Evolutionary conservation across 2,113 vertebrate species (phyloP), one percentile per base, ranked within the genome.

Genomic region (Hippocampus abdominalis): DNA sequence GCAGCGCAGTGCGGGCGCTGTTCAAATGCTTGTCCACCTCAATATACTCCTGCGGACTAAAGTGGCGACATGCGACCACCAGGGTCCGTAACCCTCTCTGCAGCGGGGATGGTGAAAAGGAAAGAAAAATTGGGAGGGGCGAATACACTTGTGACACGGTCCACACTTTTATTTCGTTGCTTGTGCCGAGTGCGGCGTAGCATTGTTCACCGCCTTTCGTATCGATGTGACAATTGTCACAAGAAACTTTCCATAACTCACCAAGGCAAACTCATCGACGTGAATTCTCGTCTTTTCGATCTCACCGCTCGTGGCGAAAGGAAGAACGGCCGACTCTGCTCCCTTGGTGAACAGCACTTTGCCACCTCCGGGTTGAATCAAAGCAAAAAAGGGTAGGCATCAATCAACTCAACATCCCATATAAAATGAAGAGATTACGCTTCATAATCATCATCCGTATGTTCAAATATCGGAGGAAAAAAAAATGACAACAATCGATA

Each of bases 231-330:
- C 54, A 25, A 15, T 27, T 15, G 23, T 57, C 15, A 29, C 27
- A 57, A 15, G 54, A 57, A 57, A 23, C n/a, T 4, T 53, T 48
- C 25, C 1, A 4, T 68, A 40, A 62, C 83, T 95, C 81, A 99
- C 97, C 94, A 96, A 88, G 71, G 97, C 97, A 90, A 99, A 98
- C 82, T 99, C 96, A 84, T 99, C 96, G 57, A 99, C 96, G 1
- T 99, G 97, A 65, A 95, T 62, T 84, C 94, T 93, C 1, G 96
- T 99, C 91, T 96, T 97, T 68, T 97, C 94, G 75, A 98, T 92
- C 89, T 97, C 96, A 66, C 97, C 97, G 59, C 91, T 91, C 75
- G 90, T 94, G 62, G 92, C 80, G 23, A 93, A 91, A 66, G 97
- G 96, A 73, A 99, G 93, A 85, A 99, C 86, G 65, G 95, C 93